Conservation (phyloP, 2,888 invertebrate genomes). For the Tiliacea aurago region DNA sequence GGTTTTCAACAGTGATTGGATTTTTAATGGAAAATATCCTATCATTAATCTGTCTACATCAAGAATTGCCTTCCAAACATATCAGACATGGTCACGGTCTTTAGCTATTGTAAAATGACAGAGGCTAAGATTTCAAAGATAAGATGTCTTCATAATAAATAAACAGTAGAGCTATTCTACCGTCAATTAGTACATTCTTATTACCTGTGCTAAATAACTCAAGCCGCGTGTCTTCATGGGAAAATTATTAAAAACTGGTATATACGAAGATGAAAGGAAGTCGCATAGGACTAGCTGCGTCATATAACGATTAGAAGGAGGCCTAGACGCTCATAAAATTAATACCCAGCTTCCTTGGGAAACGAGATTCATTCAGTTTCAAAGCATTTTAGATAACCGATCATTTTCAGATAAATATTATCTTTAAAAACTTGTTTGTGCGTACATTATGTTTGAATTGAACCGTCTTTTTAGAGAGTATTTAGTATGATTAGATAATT, state of each 20-base stretch:
- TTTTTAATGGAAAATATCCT: no score
- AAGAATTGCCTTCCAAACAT: no score
- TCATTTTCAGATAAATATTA: conserved; percentile 11
- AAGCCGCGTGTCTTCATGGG: conserved; percentile 52
- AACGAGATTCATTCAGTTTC: conserved; percentile 32
- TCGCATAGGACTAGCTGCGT: conserved; percentile 52
- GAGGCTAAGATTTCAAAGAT: no score
- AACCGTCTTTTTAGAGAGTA: neutral
- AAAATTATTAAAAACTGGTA: conserved; percentile 58
- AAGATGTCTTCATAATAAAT: no score
- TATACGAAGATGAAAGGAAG: conserved; percentile 54
- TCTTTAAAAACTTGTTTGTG: conserved; percentile 28
- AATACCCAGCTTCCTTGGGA: conserved; percentile 61
- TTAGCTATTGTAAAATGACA: no score
- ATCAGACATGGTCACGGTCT: no score
- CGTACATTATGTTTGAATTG: conserved; percentile 6
- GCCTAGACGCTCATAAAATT: conserved; percentile 55
- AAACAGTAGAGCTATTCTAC: neutral
- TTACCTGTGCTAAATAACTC: conserved; percentile 35
- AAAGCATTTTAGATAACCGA: conserved; percentile 14
- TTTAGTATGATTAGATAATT: neutral
- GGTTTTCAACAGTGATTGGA: no score
- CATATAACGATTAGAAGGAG: conserved; percentile 60
- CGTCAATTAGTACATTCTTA: conserved; percentile 34
- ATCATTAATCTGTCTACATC: no score